Evolutionary conservation across 1,140 invertebrate species (phyloP), one percentile per base, ranked within the genome.

Genomic region (Mactra quadrangularis): DNA sequence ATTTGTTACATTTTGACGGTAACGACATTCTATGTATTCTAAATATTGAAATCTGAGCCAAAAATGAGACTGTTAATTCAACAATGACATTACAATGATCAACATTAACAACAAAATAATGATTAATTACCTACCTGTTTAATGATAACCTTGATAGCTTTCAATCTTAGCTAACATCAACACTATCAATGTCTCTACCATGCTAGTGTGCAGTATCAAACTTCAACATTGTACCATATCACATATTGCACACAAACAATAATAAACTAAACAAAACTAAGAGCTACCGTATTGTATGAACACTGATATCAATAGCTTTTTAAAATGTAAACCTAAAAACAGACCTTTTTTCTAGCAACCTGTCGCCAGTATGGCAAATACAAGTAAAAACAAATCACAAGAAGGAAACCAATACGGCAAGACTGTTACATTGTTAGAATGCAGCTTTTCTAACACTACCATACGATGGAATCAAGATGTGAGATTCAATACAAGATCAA

Each of bases 171-270:
- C 29, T 29, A 19, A 17, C 41, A 45, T 68, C 64, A 68, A 68
- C 64, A 3, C 3, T 68, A 68, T 68, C 64, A 29, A 27, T 6
- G 47, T 31, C 47, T 41, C 15, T 31, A 50, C 45, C 25, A 33
- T 31, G 38, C 38, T 15, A 41, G 6, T 7, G 38, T 41, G 38
- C 38, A 41, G 38, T 41, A 41, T 41, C 38, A 41, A 15, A 41
- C 6, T 41, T 7, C 38, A 6, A 41, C 38, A 41, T 41, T 6
- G 38, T 41, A 6, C 27, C 38, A 41, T 68, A 68, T 68, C 41
- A 52, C 64, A 68, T 68, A 68, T 17, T 68, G 64, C 64, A 68
- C 64, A 68, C 64, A 68, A 68, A 68, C 64, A 68, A 68, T 47
- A 50, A 38, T 31, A 55, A 29, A 25, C 64, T 15, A 22, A 31